phyloP scores from a whole-genome alignment of 92 coral and sea anemone species.

The Zoanthus gigantus region DNA sequence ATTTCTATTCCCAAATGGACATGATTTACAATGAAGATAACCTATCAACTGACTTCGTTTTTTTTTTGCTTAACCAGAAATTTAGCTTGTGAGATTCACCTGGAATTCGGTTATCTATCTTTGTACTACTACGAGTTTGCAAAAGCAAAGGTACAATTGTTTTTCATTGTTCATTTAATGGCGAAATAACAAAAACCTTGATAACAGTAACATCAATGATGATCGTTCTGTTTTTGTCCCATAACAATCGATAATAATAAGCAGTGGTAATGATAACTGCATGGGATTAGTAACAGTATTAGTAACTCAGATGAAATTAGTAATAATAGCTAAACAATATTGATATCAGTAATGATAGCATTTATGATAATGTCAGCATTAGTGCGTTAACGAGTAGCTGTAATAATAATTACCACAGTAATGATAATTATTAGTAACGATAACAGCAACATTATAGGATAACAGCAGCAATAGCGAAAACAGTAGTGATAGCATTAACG shows the following conservation, averaged over 20 bases:
- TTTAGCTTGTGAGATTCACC: conserved; percentile 75
- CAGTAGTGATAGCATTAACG: background rate
- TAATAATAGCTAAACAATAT: background rate
- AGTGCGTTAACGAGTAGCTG: too few relatives aligned
- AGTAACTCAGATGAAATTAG: background rate
- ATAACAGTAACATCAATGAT: too few relatives aligned
- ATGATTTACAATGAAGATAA: background rate
- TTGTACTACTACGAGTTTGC: conserved; percentile 73
- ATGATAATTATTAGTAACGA: too few relatives aligned
- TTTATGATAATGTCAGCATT: too few relatives aligned
- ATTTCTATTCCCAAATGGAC: background rate
- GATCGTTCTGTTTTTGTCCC: background rate
- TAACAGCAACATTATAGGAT: too few relatives aligned
- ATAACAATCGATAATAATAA: background rate
- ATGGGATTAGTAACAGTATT: background rate
- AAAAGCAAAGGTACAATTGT: conserved; percentile 80
- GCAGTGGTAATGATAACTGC: background rate
- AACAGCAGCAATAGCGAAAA: background rate
- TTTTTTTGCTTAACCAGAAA: conserved; percentile 47
- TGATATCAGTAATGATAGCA: background rate
- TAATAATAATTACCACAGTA: too few relatives aligned
- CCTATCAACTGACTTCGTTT: background rate
- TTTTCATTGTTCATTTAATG: background rate
- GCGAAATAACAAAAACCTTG: too few relatives aligned
- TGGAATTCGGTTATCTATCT: conserved; percentile 84